Base-by-base conservation (phyloP, 1,140 invertebrate species). In the Eueides isabella region DNA sequence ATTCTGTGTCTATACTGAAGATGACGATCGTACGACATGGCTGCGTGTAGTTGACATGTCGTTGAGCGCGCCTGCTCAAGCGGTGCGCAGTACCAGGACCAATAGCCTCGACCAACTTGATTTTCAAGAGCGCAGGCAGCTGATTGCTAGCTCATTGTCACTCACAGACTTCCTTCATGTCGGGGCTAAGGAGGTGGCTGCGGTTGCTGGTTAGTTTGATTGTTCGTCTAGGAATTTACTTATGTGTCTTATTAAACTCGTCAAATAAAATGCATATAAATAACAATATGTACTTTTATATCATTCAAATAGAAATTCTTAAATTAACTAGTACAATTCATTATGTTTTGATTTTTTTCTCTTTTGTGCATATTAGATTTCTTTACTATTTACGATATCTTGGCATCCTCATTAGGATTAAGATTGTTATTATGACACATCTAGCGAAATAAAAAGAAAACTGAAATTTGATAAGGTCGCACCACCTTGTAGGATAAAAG, bases 71-170 rank as follows among this genome's bases (percentile, higher is more conserved):
- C 86, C 90, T 85, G 86, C 87, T 76, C 89, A 87, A 84, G 88
- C 88, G 88, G 91, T 88, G 88, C 90, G 90, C 89, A 89, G 89
- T 79, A 88, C 85, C 74, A 88, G 97, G 77, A 97, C 97, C 91
- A 97, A 96, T 86, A 97, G 97, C 80, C 94, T 98, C 93, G 97
- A 98, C 93, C 97, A 97, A 91, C 94, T 98, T 30, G 98, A 98
- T 92, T 98, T 98, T 86, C 97, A 98, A 90, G 97, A 98, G 93
- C 97, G 97, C 91, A 94, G 97, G 74, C 96, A 97, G 92, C 94
- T 98, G 77, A 98, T 98, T 71, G 97, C 97, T 6, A 97, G 97
- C 62, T 97, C 97, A 31, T 89, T 98, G 80, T 98, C 97, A 55
- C 92, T 98, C 33, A 97, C 97, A 67, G 97, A 98, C 89, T 97